phyloP scores from a whole-genome alignment of 2,797 vertebrate species.

The Chiroxiphia lanceolata region DNA sequence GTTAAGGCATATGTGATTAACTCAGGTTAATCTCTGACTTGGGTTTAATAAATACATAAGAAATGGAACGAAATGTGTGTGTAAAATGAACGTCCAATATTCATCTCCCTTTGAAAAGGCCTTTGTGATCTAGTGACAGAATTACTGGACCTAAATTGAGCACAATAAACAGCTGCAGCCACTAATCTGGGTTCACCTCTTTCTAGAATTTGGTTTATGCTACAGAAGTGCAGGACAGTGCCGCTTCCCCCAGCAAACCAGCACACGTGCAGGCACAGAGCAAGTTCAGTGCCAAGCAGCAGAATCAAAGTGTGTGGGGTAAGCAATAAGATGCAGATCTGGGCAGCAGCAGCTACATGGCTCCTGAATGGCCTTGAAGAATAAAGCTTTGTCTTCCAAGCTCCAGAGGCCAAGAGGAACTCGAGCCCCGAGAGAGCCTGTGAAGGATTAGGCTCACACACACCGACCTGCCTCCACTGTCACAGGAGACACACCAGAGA shows the following conservation, averaged over 20 bases:
- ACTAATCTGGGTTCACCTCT: neutral
- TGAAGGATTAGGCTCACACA: conserved; percentile 4
- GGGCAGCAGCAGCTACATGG: neutral
- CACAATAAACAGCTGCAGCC: neutral
- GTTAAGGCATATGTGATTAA: neutral
- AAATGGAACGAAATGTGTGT: neutral
- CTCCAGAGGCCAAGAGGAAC: neutral
- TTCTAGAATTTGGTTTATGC: neutral
- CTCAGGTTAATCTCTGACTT: neutral
- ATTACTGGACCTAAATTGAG: neutral
- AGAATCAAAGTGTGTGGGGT: neutral
- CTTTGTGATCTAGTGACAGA: neutral
- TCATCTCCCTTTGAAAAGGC: neutral
- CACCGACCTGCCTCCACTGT: neutral
- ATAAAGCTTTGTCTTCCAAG: conserved; percentile 21
- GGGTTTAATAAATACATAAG: neutral
- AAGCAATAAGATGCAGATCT: neutral
- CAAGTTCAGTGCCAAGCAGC: neutral
- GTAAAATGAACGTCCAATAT: neutral
- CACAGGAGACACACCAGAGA: neutral
- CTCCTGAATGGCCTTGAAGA: neutral
- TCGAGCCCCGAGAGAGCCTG: neutral
- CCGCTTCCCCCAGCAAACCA: neutral
- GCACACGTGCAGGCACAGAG: neutral
- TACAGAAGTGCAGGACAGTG: neutral